Percentiles rank a stretch among this genome's conserved stretches.
These are phyloP conservation scores for Sandelia bainsii DNA, from an alignment of 2,797 vertebrate species.

Conservation along the genomic window DNA sequence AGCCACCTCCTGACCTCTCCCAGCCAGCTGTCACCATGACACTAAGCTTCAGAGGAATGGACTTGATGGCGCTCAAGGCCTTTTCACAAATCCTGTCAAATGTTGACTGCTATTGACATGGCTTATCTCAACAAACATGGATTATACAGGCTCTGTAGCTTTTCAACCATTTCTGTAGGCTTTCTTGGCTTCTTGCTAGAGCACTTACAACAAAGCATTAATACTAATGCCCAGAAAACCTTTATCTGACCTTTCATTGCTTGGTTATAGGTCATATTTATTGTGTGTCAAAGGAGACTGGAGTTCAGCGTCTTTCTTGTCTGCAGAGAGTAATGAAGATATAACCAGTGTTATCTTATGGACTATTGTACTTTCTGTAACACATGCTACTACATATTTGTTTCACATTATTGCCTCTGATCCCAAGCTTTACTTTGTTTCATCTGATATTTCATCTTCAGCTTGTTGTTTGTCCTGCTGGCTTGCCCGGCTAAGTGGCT, in stretches of 20 bases:
- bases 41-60: constrained; percentile 85
- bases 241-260: constrained; percentile 43
- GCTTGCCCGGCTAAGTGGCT: constrained; percentile 68
- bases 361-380: constrained; percentile 55
- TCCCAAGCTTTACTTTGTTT: constrained; percentile 44
- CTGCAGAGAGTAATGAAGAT: constrained; percentile 45
- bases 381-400: constrained; percentile 46
- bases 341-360: constrained; percentile 49
- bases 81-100: constrained; percentile 86
- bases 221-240: constrained; percentile 66
- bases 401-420: constrained; percentile 59
- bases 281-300: constrained; percentile 29
- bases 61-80: constrained; percentile 77
- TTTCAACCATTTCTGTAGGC: constrained; percentile 74
- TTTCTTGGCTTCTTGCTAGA: constrained; percentile 64
- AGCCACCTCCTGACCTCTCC: constrained; percentile 81
- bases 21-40: constrained; percentile 85
- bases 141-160: constrained; percentile 78
- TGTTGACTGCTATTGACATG: constrained; percentile 84
- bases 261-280: constrained; percentile 58
- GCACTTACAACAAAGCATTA: constrained; percentile 67
- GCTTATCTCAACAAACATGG: constrained; percentile 86
- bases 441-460: constrained; percentile 64
- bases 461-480: constrained; percentile 62
- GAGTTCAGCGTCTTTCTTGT: constrained; percentile 45